Evolutionary conservation across 1,140 invertebrate genomes (phyloP).

Genomic region (Drosophila busckii): DNA sequence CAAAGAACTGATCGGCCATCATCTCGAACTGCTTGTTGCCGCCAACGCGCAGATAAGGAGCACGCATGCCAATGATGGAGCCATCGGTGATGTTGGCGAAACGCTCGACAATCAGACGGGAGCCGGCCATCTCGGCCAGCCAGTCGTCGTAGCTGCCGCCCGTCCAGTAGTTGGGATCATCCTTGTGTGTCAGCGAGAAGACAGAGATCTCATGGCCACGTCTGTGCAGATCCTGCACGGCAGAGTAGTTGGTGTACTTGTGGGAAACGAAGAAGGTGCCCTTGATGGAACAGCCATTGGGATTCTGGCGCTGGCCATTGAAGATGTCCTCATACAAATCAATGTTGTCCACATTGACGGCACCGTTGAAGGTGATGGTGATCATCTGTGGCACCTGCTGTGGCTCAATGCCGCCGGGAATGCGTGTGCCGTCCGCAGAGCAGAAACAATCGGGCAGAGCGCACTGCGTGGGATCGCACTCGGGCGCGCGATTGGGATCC

Average conservation of each 20-base stretch:
- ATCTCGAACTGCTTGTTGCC: conserved; percentile 97
- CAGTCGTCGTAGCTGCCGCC: conserved; percentile 93
- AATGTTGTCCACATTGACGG: conserved; percentile 96
- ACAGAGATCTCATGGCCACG: conserved; percentile 96
- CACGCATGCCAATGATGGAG: conserved; percentile 91
- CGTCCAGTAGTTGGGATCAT: conserved; percentile 93
- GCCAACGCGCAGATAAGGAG: conserved; percentile 93
- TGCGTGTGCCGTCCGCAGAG: conserved; percentile 93
- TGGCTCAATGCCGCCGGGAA: conserved; percentile 89
- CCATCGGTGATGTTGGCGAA: conserved; percentile 95
- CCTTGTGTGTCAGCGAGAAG: conserved; percentile 95
- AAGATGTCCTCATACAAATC: conserved; percentile 95
- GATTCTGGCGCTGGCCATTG: conserved; percentile 90
- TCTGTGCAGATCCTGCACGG: conserved; percentile 93
- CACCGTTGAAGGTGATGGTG: conserved; percentile 95
- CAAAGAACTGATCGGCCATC: conserved; percentile 97
- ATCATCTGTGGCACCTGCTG: conserved; percentile 96
- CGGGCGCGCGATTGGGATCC: conserved; percentile 92
- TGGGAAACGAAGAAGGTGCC: conserved; percentile 98
- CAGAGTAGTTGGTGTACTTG: conserved; percentile 97
- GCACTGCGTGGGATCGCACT: conserved; percentile 93
- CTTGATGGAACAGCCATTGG: conserved; percentile 95
- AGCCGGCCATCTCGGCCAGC: conserved; percentile 97
- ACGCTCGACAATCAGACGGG: conserved; percentile 89
- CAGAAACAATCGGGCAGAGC: conserved; percentile 95